Conservation (phyloP, 2,888 invertebrate genomes). For the Nemotelus nigrinus region DNA sequence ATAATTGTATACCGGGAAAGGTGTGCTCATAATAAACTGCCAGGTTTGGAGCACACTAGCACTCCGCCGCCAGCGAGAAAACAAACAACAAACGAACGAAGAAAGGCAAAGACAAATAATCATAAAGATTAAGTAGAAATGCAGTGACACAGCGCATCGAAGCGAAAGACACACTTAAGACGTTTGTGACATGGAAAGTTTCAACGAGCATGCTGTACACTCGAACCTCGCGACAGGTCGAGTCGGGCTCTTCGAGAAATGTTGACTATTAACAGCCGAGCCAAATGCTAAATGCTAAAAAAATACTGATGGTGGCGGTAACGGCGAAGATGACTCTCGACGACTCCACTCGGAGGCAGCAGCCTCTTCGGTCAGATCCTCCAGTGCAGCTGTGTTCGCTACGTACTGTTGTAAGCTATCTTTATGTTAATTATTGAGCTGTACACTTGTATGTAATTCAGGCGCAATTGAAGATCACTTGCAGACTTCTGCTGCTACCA, state of each 20-base stretch:
- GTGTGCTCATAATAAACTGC: too few species aligned
- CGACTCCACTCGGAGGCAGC: background rate
- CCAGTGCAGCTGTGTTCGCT: background rate
- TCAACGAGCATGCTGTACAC: too few species aligned
- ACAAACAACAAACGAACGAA: constrained; percentile 1
- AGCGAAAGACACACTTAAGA: constrained; percentile 1
- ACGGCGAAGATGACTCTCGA: too few species aligned
- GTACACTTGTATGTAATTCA: constrained; percentile 17
- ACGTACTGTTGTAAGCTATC: constrained; percentile 9
- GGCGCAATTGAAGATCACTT: constrained; percentile 6
- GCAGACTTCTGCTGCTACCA: background rate
- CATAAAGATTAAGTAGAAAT: constrained; percentile 34
- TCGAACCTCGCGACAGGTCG: too few species aligned
- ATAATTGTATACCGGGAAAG: too few species aligned
- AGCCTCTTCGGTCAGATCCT: background rate
- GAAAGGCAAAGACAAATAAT: constrained; percentile 18
- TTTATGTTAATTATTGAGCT: constrained; percentile 19
- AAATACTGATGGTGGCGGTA: too few species aligned
- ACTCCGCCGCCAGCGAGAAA: too few species aligned
- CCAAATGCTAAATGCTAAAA: too few species aligned
- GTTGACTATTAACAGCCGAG: too few species aligned
- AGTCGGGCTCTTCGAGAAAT: too few species aligned
- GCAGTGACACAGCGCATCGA: constrained; percentile 18
- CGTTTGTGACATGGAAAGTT: too few species aligned
- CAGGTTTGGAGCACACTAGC: too few species aligned